These are phyloP conservation scores for Micrastur ruficollis DNA, from an alignment of 2,797 vertebrate species.

Conservation along the genomic window DNA sequence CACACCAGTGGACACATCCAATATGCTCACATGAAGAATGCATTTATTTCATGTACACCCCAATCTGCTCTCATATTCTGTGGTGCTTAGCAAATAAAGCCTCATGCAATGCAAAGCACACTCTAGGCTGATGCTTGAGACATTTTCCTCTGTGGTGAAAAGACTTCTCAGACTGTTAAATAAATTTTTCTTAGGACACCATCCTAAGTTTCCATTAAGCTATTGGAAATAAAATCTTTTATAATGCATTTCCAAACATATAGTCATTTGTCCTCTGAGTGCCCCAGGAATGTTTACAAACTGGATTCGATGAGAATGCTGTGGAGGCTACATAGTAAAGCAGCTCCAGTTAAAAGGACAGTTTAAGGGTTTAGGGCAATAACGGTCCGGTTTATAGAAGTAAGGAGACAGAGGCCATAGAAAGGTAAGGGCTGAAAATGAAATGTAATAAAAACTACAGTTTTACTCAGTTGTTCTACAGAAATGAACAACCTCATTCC, in stretches of 20 bases:
- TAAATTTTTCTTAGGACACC: conserved; percentile 58
- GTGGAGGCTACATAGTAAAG: conserved; percentile 30
- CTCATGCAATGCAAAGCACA: neutral
- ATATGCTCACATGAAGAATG: neutral
- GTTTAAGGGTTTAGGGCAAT: conserved; percentile 47
- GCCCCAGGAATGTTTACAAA: conserved; percentile 59
- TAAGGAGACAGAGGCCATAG: conserved; percentile 1
- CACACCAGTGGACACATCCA: neutral
- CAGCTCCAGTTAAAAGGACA: conserved; percentile 41
- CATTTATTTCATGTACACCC: neutral
- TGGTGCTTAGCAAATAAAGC: neutral
- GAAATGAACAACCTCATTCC: conserved; percentile 47
- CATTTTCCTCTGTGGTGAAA: conserved; percentile 17
- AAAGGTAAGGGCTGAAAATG: conserved; percentile 49
- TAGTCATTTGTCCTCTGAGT: conserved; percentile 61
- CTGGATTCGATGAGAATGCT: conserved; percentile 39
- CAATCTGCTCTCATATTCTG: neutral
- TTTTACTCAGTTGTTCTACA: conserved; percentile 44
- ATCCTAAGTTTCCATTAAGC: conserved; percentile 52
- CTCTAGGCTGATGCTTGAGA: neutral
- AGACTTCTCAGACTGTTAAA: conserved; percentile 54
- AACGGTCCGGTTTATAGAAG: conserved; percentile 50
- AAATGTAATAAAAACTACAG: conserved; percentile 55
- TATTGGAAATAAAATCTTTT: conserved; percentile 59
- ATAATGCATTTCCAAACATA: conserved; percentile 58